These are phyloP conservation scores for Neostethus bicornis DNA, from an alignment of 2,797 vertebrate genomes.

Conservation along the genomic window DNA sequence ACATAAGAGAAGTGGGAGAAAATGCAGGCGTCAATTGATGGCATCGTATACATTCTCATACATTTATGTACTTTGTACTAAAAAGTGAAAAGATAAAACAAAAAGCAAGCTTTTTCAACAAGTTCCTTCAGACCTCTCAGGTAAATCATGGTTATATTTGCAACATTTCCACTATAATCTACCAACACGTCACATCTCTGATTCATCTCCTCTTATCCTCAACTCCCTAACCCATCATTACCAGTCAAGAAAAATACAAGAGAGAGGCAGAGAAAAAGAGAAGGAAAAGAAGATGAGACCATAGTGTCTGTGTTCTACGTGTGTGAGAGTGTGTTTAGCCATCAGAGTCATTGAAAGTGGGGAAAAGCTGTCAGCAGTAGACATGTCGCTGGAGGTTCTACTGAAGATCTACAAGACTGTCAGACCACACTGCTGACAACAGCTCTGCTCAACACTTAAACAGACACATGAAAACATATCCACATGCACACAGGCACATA, in stretches of 20 bases:
- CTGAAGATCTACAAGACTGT: constrained; percentile 71
- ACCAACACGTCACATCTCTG: constrained; percentile 54
- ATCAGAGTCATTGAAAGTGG: constrained; percentile 58
- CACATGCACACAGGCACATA: constrained; percentile 24
- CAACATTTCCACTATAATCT: constrained; percentile 46
- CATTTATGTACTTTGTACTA: too few relatives aligned
- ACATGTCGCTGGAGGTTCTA: constrained; percentile 63
- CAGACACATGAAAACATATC: constrained; percentile 22
- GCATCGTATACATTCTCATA: constrained; percentile 9
- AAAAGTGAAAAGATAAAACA: constrained; percentile 31
- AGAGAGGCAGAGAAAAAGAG: constrained; percentile 64
- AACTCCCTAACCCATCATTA: constrained; percentile 66
- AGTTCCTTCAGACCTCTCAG: constrained; percentile 47
- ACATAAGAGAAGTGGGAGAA: constrained; percentile 29
- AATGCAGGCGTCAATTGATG: constrained; percentile 5
- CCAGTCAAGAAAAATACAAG: constrained; percentile 66
- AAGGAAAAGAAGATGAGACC: constrained; percentile 37
- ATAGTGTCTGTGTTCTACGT: constrained; percentile 12
- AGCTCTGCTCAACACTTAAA: constrained; percentile 40
- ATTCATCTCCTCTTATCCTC: constrained; percentile 63
- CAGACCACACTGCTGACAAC: constrained; percentile 65
- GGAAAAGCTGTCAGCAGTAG: constrained; percentile 75
- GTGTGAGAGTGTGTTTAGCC: constrained; percentile 38
- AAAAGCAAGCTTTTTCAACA: constrained; percentile 35
- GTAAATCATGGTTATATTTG: constrained; percentile 53